These are phyloP conservation scores for Tetragonisca angustula DNA, from an alignment of 2,888 invertebrate species.

Conservation along the genomic window DNA sequence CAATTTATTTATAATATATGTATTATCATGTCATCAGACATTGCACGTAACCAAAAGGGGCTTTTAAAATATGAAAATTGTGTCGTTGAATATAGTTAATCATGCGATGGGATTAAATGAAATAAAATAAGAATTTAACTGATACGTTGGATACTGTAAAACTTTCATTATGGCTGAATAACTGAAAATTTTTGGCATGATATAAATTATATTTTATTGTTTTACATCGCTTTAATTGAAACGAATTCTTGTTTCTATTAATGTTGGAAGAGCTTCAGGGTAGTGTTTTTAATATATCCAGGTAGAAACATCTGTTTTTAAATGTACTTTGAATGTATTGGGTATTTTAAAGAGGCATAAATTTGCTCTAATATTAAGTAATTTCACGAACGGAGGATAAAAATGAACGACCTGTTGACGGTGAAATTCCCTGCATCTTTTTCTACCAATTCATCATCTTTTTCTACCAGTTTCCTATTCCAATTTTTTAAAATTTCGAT, in stretches of 20 bases:
- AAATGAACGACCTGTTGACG: too few species aligned
- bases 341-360: too few species aligned
- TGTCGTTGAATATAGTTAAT: slow-evolving; percentile 8
- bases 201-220: neutral
- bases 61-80: slow-evolving; percentile 14
- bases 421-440: too few species aligned
- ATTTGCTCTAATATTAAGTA: too few species aligned
- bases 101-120: neutral
- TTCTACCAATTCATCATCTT: too few species aligned
- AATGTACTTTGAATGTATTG: too few species aligned
- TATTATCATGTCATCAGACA: slow-evolving; percentile 10
- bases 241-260: neutral
- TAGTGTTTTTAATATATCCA: too few species aligned
- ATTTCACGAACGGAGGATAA: too few species aligned
- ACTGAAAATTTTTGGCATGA: neutral
- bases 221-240: neutral
- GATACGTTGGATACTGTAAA: neutral
- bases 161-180: neutral
- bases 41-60: slow-evolving; percentile 7
- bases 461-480: too few species aligned
- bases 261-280: too few species aligned
- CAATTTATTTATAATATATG: slow-evolving; percentile 12
- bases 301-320: too few species aligned
- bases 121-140: neutral
- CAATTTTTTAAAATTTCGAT: too few species aligned